Conservation (phyloP, 2,113 vertebrate genomes). For the Syrrhaptes paradoxus region DNA sequence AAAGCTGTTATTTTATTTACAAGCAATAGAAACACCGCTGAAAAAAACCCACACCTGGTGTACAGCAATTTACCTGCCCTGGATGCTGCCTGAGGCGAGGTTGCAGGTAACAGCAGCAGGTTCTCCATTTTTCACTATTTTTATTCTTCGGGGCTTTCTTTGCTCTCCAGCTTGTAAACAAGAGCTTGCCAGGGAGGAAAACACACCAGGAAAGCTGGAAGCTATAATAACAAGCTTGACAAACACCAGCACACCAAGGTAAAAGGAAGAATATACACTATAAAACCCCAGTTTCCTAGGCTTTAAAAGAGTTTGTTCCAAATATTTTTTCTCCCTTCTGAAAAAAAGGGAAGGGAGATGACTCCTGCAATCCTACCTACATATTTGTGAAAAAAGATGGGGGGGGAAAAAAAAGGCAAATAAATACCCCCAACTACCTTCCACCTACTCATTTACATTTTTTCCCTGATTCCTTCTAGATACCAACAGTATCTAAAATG, state of each 20-base stretch:
- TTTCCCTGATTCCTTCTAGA: not conserved
- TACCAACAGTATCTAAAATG: fast-evolving
- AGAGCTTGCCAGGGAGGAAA: not conserved
- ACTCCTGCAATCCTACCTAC: not conserved
- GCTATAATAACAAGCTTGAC: fast-evolving
- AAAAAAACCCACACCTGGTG: not conserved
- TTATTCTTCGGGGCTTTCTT: not conserved
- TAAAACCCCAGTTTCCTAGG: fast-evolving
- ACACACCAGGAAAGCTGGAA: not conserved
- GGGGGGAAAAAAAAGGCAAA: too few species aligned
- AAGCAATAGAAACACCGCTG: not conserved
- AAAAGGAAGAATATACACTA: not conserved
- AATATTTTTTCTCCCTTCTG: not conserved
- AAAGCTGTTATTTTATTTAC: not conserved
- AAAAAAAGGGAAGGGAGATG: not conserved
- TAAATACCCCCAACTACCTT: not conserved
- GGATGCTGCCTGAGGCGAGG: fast-evolving
- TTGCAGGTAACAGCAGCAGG: not conserved
- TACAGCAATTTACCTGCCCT: not conserved
- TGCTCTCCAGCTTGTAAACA: not conserved
- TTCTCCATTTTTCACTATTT: not conserved
- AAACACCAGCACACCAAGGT: not conserved
- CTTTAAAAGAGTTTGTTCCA: not conserved
- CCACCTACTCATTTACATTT: not conserved
- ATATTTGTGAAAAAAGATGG: fast-evolving